phyloP scores from a whole-genome alignment of 2,797 vertebrate species.

The Chaunax sp. region DNA sequence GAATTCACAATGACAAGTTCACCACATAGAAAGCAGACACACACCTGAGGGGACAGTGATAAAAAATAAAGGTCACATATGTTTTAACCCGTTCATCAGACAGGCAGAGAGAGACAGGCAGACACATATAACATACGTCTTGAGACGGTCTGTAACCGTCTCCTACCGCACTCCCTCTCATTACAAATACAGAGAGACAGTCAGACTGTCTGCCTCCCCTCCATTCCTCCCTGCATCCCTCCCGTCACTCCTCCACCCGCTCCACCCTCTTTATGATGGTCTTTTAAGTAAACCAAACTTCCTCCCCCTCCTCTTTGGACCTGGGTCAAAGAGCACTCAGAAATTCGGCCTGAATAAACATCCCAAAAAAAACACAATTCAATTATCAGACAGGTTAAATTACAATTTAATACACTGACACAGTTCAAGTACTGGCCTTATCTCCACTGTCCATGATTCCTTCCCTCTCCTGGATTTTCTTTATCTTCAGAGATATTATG shows the following conservation, averaged over 20 bases:
- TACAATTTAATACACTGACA: conserved; percentile 4
- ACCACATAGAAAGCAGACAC: conserved; percentile 15
- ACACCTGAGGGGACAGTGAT: conserved; percentile 33
- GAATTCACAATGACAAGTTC: conserved; percentile 32
- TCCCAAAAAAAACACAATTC: conserved; percentile 15
- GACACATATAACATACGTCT: conserved; percentile 41
- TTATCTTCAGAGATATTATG: conserved; percentile 44
- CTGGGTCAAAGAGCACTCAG: conserved; percentile 25
- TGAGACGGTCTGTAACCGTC: conserved; percentile 61
- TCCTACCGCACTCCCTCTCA: conserved; percentile 77
- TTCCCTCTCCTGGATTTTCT: conserved; percentile 9
- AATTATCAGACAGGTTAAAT: conserved; percentile 8
- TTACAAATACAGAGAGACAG: conserved; percentile 78
- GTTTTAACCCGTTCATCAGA: conserved; percentile 62
- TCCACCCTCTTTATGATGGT: conserved; percentile 57
- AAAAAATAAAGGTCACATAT: conserved; percentile 43
- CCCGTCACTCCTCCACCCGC: conserved; percentile 53
- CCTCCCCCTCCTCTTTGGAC: conserved; percentile 30
- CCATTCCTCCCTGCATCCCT: conserved; percentile 51
- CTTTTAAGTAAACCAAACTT: conserved; percentile 59
- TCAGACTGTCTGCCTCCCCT: conserved; percentile 74
- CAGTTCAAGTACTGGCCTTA: conserved; percentile 22
- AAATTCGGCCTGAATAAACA: neutral
- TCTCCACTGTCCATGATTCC: conserved; percentile 30
- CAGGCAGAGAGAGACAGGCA: conserved; percentile 36